Conservation (phyloP, 2,113 vertebrate species). For the Rallus limicola region DNA sequence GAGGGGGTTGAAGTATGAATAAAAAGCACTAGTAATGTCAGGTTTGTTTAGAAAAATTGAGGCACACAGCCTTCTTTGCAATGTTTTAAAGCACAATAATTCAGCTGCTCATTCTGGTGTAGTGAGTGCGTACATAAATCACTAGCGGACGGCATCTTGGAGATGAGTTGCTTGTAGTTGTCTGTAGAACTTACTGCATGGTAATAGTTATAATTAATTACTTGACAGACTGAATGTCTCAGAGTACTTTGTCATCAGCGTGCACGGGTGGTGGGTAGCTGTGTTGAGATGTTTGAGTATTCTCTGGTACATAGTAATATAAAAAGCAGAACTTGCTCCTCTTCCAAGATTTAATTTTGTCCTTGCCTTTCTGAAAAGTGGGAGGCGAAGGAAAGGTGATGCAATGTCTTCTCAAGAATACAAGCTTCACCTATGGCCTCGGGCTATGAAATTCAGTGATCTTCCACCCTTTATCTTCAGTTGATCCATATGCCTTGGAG, state of each 20-base stretch:
- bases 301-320: neutral
- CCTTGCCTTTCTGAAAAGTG: slow-evolving; percentile 22
- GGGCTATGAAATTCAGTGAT: neutral
- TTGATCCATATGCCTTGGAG: neutral
- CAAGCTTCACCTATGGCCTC: neutral
- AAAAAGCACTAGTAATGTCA: neutral
- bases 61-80: neutral
- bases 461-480: accelerated
- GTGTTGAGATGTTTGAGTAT: neutral
- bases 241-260: slow-evolving; percentile 10
- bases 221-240: neutral
- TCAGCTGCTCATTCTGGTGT: slow-evolving; percentile 15
- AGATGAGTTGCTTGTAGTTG: slow-evolving; percentile 4
- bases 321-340: neutral
- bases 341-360: slow-evolving; percentile 27
- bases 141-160: neutral
- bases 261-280: neutral
- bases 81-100: slow-evolving; percentile 30
- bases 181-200: neutral
- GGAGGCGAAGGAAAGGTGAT: neutral
- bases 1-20: neutral
- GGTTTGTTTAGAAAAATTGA: neutral
- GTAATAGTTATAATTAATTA: slow-evolving; percentile 48
- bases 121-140: slow-evolving; percentile 16
- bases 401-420: neutral